Evolutionary conservation across 2,113 vertebrate species (phyloP).

Genomic region (Toxotes jaculatrix): DNA sequence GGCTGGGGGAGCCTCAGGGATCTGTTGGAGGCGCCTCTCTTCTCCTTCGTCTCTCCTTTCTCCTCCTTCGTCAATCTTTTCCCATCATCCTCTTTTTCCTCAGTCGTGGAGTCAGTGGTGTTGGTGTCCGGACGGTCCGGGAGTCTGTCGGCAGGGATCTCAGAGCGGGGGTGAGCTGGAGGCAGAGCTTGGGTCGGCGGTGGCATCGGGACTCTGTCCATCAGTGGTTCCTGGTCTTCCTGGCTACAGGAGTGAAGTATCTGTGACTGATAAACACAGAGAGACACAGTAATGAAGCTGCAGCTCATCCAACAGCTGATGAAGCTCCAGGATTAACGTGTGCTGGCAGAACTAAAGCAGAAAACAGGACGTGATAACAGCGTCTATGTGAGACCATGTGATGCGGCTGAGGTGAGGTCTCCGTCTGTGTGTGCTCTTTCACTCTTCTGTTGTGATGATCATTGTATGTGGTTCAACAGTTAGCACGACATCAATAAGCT

Average conservation of each 20-base stretch:
- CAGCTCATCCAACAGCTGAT: too few relatives aligned
- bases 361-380: too few relatives aligned
- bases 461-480: too few relatives aligned
- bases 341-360: too few relatives aligned
- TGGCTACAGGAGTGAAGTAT: conserved; percentile 67
- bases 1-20: conserved; percentile 47
- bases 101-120: background rate
- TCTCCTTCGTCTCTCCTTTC: conserved; percentile 13
- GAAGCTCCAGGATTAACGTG: too few relatives aligned
- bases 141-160: background rate
- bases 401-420: too few relatives aligned
- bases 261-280: conserved; percentile 71
- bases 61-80: background rate
- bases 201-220: background rate
- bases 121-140: background rate
- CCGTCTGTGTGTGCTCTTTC: too few relatives aligned
- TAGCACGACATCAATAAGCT: too few relatives aligned
- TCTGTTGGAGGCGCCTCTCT: background rate
- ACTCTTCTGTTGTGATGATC: too few relatives aligned
- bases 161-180: background rate
- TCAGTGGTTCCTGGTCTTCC: conserved; percentile 62
- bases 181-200: conserved; percentile 8
- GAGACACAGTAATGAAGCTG: too few relatives aligned
- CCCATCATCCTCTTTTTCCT: background rate
- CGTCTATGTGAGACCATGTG: too few relatives aligned